Evolutionary conservation across 2,113 vertebrate species (phyloP).

Genomic region (Lontra canadensis): DNA sequence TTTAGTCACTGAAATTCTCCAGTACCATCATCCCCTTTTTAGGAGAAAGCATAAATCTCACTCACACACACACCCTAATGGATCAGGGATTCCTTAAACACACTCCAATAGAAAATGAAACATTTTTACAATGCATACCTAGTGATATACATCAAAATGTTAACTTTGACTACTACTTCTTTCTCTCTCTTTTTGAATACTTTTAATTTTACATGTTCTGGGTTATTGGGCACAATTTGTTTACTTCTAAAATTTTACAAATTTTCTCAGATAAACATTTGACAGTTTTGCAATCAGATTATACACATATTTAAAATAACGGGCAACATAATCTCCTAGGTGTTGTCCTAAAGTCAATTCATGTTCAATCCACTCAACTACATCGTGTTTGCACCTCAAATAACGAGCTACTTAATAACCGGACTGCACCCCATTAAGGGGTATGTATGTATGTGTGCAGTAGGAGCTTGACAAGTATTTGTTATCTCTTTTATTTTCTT

Average conservation of each 20-base stretch:
- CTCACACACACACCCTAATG: neutral
- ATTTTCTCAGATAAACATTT: neutral
- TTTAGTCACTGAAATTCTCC: conserved; percentile 8
- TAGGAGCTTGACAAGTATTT: neutral
- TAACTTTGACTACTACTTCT: neutral
- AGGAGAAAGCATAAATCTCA: conserved; percentile 23
- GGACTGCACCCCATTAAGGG: neutral
- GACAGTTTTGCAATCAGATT: neutral
- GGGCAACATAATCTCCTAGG: neutral
- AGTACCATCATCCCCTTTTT: neutral
- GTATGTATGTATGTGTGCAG: fast-evolving
- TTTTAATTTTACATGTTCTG: neutral
- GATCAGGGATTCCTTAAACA: conserved; percentile 24
- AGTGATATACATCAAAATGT: neutral
- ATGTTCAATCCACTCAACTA: neutral
- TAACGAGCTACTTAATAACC: neutral
- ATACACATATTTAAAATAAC: neutral
- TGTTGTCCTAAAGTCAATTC: neutral
- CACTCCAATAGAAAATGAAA: neutral
- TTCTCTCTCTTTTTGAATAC: neutral
- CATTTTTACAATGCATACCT: neutral
- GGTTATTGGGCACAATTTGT: neutral
- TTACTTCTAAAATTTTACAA: conserved; percentile 10
- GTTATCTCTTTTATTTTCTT: neutral
- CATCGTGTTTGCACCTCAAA: neutral